Conservation (phyloP, 2,888 invertebrate genomes). For the Ectemnius cavifrons region DNA sequence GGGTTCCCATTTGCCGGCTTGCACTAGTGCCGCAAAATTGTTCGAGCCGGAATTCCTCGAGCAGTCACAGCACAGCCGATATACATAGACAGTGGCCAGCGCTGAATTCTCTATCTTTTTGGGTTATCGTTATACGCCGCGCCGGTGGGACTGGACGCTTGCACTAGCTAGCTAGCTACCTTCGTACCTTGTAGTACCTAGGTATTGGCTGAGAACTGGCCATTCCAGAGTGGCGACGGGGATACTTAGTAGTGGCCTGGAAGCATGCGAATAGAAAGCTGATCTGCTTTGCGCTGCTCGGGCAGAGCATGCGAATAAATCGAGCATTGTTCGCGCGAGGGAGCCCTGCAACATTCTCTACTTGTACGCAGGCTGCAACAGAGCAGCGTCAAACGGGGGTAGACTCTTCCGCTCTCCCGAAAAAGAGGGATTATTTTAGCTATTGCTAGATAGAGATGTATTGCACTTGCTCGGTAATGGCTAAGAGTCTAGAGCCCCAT, state of each 20-base stretch:
- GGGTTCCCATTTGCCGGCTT: no score
- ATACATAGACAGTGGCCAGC: neutral
- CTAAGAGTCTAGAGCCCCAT: no score
- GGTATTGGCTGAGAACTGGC: slow-evolving; percentile 5
- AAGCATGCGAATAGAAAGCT: slow-evolving; percentile 50
- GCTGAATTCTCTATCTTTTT: slow-evolving; percentile 33
- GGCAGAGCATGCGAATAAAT: slow-evolving; percentile 43
- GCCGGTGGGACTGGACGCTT: slow-evolving; percentile 9
- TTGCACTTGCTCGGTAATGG: no score
- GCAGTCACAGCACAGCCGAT: neutral
- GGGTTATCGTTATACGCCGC: slow-evolving; percentile 43
- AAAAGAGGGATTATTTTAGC: no score
- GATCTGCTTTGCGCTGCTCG: slow-evolving; percentile 33
- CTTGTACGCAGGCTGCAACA: no score
- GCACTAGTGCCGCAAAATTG: no score
- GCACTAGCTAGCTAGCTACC: no score
- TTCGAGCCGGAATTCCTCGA: neutral
- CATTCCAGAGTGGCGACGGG: slow-evolving; percentile 27
- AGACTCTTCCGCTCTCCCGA: no score
- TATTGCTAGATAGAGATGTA: no score
- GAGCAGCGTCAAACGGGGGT: no score
- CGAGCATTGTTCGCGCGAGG: slow-evolving; percentile 42
- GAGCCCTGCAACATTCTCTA: no score
- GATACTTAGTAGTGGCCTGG: slow-evolving; percentile 39
- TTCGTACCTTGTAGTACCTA: no score